A percentile compares a stretch with the other conserved stretches of the same genome.
Evolutionary conservation across 2,113 vertebrate genomes (phyloP).

Genomic region (Anoplopoma fimbria): DNA sequence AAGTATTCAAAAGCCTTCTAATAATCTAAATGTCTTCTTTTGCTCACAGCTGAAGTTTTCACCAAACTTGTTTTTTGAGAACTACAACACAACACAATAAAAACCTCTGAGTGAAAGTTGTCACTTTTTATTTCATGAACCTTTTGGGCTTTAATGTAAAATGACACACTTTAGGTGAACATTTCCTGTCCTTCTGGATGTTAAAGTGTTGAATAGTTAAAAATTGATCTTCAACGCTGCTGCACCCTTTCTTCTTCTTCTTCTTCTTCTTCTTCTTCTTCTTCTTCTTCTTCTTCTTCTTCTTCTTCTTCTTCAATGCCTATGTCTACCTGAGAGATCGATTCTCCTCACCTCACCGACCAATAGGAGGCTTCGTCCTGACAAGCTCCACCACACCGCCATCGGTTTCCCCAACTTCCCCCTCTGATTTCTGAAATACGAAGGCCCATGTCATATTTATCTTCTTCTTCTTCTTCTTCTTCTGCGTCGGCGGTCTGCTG

Average conservation of each 20-base stretch:
- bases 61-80: too few species aligned
- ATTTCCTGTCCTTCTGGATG: background rate
- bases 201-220: background rate
- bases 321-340: background rate
- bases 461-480: background rate
- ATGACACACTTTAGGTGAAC: background rate
- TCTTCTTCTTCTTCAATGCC: too few species aligned
- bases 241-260: too few species aligned
- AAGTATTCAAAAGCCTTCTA: too few species aligned
- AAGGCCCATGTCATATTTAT: constrained; percentile 46
- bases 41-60: too few species aligned
- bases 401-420: constrained; percentile 14
- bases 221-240: background rate
- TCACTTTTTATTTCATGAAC: background rate
- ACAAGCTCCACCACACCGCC: background rate
- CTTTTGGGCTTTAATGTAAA: background rate
- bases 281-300: too few species aligned
- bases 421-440: constrained; percentile 66
- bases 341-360: background rate
- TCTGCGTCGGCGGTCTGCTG: background rate
- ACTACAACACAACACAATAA: background rate
- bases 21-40: too few species aligned
- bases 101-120: too few species aligned
- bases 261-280: too few species aligned
- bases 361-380: background rate